Evolutionary conservation across 1,140 invertebrate species (phyloP).

Genomic region (Pogonomyrmex barbatus): DNA sequence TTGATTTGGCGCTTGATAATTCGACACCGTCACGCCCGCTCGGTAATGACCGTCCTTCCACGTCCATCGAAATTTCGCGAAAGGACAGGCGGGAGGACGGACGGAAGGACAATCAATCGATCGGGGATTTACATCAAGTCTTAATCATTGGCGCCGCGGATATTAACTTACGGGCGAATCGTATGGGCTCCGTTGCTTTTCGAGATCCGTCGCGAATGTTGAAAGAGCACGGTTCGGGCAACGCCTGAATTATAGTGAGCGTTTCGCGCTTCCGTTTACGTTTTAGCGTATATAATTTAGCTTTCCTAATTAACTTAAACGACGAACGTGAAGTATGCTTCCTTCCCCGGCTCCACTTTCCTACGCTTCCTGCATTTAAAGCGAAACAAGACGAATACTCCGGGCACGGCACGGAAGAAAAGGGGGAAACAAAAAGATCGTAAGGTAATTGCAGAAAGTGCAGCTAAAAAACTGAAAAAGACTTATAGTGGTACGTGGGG

Average conservation of each 20-base stretch:
- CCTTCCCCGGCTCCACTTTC: conserved; percentile 2
- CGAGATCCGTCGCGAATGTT: background rate
- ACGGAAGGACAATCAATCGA: conserved; percentile 51
- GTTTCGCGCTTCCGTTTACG: conserved; percentile 1
- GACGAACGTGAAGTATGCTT: conserved; percentile 17
- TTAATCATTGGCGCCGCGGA: conserved; percentile 13
- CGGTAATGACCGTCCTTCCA: conserved; percentile 27
- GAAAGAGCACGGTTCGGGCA: no score
- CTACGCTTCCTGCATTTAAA: conserved; percentile 49
- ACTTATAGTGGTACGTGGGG: conserved; percentile 40
- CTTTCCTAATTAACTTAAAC: conserved; percentile 49
- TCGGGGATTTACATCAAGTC: conserved; percentile 19
- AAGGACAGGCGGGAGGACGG: conserved; percentile 35
- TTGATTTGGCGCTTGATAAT: conserved; percentile 65
- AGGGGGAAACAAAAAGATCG: conserved; percentile 25
- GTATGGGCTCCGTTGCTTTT: background rate
- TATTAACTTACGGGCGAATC: background rate
- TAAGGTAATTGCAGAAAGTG: conserved; percentile 50
- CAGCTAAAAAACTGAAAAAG: conserved; percentile 37
- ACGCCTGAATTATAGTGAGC: background rate
- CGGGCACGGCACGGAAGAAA: background rate
- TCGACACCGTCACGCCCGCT: conserved; percentile 20
- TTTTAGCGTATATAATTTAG: conserved; percentile 17
- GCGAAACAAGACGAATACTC: conserved; percentile 15
- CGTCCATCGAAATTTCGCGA: conserved; percentile 42